Evolutionary conservation across 2,888 invertebrate species (phyloP).

Genomic region (Gastrophysa polygoni): DNA sequence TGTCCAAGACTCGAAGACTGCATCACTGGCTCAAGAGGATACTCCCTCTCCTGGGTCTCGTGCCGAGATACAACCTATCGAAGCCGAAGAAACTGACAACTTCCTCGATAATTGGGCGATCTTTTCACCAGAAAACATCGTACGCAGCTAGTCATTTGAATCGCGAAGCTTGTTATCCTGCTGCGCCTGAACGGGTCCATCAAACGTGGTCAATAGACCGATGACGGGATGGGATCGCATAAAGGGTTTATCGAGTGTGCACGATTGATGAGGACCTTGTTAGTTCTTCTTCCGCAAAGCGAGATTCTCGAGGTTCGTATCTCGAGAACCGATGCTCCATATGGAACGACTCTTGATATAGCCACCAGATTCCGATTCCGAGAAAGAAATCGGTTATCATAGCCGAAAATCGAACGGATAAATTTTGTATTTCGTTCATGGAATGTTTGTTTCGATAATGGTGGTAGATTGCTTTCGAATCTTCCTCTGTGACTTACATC

Average conservation of each 20-base stretch:
- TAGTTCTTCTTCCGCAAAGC: slow-evolving; percentile 29
- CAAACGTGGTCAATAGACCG: slow-evolving; percentile 40
- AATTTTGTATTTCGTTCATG: too few species aligned
- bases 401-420: too few species aligned
- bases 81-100: neutral
- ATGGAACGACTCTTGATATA: too few species aligned
- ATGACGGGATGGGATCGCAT: slow-evolving; percentile 30
- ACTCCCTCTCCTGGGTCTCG: neutral
- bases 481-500: too few species aligned
- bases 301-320: neutral
- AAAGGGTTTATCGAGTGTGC: slow-evolving; percentile 48
- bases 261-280: slow-evolving; percentile 48
- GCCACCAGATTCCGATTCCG: too few species aligned
- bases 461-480: too few species aligned
- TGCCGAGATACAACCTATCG: neutral
- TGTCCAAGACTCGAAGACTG: too few species aligned
- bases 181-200: slow-evolving; percentile 30
- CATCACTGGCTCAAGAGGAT: neutral
- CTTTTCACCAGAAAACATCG: slow-evolving; percentile 5
- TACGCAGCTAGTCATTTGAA: slow-evolving; percentile 25
- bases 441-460: too few species aligned
- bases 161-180: slow-evolving; percentile 38
- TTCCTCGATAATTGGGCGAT: slow-evolving; percentile 5
- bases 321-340: too few species aligned
- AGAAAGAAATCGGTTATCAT: too few species aligned